phyloP scores from a whole-genome alignment of 2,797 vertebrate species.

The Phrynocephalus vlangalii region DNA sequence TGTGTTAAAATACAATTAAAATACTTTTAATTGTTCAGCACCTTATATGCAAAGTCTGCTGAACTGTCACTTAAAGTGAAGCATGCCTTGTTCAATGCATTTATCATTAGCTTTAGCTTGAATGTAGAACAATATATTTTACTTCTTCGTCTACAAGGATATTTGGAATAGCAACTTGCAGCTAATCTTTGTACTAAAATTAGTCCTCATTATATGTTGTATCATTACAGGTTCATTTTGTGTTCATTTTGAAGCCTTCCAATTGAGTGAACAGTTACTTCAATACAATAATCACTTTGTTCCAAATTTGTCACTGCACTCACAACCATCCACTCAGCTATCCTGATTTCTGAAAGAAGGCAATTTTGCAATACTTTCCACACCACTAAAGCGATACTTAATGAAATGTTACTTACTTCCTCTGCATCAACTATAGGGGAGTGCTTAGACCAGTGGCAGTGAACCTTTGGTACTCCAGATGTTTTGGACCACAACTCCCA shows the following conservation, averaged over 20 bases:
- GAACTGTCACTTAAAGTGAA: constrained; percentile 66
- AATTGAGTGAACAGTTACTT: constrained; percentile 44
- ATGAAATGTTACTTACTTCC: too few relatives aligned
- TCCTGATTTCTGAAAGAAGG: not conserved
- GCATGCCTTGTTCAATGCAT: constrained; percentile 63
- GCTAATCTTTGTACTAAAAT: constrained; percentile 49
- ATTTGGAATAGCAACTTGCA: constrained; percentile 55
- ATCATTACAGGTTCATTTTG: constrained; percentile 52
- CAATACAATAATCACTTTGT: constrained; percentile 35
- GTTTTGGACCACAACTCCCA: too few relatives aligned
- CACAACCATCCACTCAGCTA: constrained; percentile 16
- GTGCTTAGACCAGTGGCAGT: not conserved
- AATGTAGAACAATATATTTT: constrained; percentile 56
- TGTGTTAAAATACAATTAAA: constrained; percentile 70
- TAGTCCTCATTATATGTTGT: constrained; percentile 40
- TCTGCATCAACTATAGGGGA: not conserved
- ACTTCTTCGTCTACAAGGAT: constrained; percentile 51
- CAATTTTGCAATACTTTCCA: not conserved
- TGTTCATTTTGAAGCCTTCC: constrained; percentile 40
- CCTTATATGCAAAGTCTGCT: constrained; percentile 67
- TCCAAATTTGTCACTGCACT: constrained; percentile 26
- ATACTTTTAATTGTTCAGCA: constrained; percentile 75
- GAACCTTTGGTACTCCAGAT: too few relatives aligned
- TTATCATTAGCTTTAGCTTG: constrained; percentile 60
- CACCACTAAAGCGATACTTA: not conserved